phyloP scores from a whole-genome alignment of 2,888 invertebrate genomes.

The Mantis religiosa region DNA sequence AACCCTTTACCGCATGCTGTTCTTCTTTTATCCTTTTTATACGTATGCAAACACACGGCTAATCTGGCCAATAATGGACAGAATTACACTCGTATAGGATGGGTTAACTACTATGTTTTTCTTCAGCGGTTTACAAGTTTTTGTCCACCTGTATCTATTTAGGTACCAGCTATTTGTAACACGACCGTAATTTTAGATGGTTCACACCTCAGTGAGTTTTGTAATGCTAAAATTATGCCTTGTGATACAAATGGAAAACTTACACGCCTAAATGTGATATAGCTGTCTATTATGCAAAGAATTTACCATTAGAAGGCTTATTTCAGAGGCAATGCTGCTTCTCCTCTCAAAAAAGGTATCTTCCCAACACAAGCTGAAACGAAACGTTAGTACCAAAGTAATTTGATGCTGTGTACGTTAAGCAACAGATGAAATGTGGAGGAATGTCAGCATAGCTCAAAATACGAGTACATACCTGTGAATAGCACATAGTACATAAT shows the following conservation, averaged over 20 bases:
- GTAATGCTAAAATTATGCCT: neutral
- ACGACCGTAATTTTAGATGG: neutral
- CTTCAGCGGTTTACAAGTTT: neutral
- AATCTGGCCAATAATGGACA: neutral
- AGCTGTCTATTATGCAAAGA: neutral
- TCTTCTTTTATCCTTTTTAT: neutral
- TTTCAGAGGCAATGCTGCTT: neutral
- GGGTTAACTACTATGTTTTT: neutral
- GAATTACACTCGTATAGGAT: neutral
- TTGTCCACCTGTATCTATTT: neutral
- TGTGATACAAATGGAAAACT: too few relatives aligned
- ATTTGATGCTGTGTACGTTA: too few relatives aligned
- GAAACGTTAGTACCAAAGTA: too few relatives aligned
- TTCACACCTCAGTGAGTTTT: neutral
- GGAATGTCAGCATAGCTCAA: too few relatives aligned
- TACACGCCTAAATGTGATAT: too few relatives aligned
- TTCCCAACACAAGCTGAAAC: too few relatives aligned
- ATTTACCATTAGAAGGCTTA: neutral
- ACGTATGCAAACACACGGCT: neutral
- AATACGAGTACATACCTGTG: too few relatives aligned
- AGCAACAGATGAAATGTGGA: too few relatives aligned
- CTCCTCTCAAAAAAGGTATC: too few relatives aligned
- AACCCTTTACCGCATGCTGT: neutral
- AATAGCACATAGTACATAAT: too few relatives aligned
- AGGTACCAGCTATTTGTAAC: neutral